Base-by-base conservation (phyloP, 2,113 vertebrate species). In the Corydoras sp. region DNA sequence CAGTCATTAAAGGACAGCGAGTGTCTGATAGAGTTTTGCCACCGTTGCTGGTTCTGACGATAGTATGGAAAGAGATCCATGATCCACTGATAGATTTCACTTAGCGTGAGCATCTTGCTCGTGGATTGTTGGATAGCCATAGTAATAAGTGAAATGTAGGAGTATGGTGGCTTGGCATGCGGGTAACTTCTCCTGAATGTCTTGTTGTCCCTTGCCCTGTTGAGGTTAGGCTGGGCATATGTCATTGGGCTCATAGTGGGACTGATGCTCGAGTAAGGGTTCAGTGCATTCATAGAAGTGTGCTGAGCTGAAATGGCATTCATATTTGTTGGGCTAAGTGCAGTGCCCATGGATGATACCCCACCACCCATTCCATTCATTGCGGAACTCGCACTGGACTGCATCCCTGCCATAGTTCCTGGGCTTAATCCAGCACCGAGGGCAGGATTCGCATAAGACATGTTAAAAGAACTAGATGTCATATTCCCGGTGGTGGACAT, bases 71-170 rank as follows among this genome's bases (percentile, higher is more conserved):
- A 98, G 29, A 98, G 91, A 85, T 99, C 97, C 96, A 98, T 98
- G 90, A 99, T 99, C 96, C 96, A 98, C 82, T 98, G 95, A 86
- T 99, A 99, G 87, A 99, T 99, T 86, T 99, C 96, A 3, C 94
- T 97, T 10, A 98, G 91, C 0, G 97, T 99, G 76, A 99, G 91
- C 97, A 98, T 99, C 86, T 98, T 98, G 85, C 87, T 95, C 71
- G 95, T 95, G 0, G 97, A 87, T 87, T 99, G 97, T 85, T 99
- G 97, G 80, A 99, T 98, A 56, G 97, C 97, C 97, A 99, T 99
- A 69, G 97, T 99, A 84, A 99, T 99, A 58, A 99, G 94, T 0
- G 97, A 98, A 80, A 99, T 99, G 89, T 99, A 99, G 1, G 96
- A 98, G 75, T 99, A 99, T 10, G 97, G 97, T 0, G 97, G 97